Evolutionary conservation across 2,888 invertebrate species (phyloP).

Genomic region (Drosophila recens): DNA sequence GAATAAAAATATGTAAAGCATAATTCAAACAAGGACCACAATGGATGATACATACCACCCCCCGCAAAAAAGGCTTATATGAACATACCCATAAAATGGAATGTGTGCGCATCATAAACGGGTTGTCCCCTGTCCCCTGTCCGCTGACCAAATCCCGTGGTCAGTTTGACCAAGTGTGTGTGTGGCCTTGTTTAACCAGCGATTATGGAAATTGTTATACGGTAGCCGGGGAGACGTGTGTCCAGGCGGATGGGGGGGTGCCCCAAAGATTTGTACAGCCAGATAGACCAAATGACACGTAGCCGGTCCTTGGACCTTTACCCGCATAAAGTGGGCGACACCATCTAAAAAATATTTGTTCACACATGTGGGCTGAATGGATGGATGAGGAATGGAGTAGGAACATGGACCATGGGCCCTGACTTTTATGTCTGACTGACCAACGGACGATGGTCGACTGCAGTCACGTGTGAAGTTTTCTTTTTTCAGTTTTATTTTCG

Average conservation of each 20-base stretch:
- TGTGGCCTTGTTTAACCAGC: constrained; percentile 76
- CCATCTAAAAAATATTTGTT: constrained; percentile 80
- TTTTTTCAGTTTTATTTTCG: constrained; percentile 27
- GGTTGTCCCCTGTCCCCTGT: constrained; percentile 22
- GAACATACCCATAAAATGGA: constrained; percentile 60
- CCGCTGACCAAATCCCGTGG: constrained; percentile 29
- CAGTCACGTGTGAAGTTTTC: constrained; percentile 71
- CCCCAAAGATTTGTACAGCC: constrained; percentile 61
- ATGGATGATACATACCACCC: constrained; percentile 13
- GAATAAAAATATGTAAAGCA: constrained; percentile 80
- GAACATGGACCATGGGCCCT: constrained; percentile 15
- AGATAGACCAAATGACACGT: constrained; percentile 79
- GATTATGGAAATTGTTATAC: constrained; percentile 77
- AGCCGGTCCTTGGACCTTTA: constrained; percentile 43
- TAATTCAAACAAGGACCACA: constrained; percentile 69
- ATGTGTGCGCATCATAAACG: constrained; percentile 63
- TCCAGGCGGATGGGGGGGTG: constrained; percentile 1
- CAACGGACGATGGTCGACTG: constrained; percentile 52
- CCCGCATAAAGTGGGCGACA: constrained; percentile 70
- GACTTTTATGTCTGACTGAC: constrained; percentile 55
- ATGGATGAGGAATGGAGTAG: constrained; percentile 19
- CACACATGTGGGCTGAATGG: constrained; percentile 66
- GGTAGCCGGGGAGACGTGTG: constrained; percentile 21
- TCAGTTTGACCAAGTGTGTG: constrained; percentile 65
- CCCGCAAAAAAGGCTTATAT: constrained; percentile 59